These are phyloP conservation scores for Bimastos eiseni DNA, from an alignment of 2,888 invertebrate species.

Conservation along the genomic window DNA sequence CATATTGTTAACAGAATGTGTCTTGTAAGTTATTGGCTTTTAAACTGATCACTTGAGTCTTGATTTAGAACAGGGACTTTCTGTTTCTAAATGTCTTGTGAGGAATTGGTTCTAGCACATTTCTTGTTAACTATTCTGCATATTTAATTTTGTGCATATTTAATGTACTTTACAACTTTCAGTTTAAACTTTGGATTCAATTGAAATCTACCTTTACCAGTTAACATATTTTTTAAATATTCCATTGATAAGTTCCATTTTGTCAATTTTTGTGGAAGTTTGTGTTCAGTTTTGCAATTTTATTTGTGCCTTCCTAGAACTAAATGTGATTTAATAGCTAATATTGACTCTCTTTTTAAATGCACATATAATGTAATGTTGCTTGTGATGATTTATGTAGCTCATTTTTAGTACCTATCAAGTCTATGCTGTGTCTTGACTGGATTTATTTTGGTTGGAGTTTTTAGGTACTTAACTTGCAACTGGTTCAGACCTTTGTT, in stretches of 20 bases:
- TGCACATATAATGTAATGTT: no score
- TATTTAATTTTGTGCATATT: neutral
- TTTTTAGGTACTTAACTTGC: neutral
- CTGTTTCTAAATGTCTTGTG: neutral
- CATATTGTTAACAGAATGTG: conserved; percentile 89
- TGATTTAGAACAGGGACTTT: neutral
- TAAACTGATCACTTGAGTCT: neutral
- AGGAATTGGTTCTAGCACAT: neutral
- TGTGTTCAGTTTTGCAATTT: neutral
- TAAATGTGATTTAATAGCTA: no score
- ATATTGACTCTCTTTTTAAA: no score
- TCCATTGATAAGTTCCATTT: neutral
- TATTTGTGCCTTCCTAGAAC: no score
- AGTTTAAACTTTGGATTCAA: neutral
- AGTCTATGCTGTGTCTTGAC: neutral
- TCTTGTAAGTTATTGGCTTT: conserved; percentile 63
- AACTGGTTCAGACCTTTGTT: neutral
- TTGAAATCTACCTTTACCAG: neutral
- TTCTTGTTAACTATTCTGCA: neutral
- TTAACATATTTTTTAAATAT: neutral
- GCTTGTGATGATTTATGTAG: no score
- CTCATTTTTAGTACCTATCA: no score
- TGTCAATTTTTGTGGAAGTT: neutral
- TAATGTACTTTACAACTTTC: neutral
- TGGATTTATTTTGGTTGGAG: neutral